These are phyloP conservation scores for Stegostoma tigrinum DNA, from an alignment of 2,113 vertebrate species.

Conservation along the genomic window DNA sequence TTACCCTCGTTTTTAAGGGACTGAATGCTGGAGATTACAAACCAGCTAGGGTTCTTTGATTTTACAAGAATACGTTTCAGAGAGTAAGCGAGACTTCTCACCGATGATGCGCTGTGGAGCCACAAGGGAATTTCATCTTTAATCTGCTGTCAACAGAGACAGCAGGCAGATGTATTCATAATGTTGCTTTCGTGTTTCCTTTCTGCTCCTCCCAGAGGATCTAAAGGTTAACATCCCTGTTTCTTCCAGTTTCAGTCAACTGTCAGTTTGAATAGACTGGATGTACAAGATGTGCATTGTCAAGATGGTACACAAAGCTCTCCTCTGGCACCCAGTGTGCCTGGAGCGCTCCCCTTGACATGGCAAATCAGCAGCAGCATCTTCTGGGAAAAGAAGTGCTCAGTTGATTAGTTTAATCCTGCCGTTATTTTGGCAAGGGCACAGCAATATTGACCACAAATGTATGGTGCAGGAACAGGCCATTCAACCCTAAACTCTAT, in stretches of 20 bases:
- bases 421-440: not conserved
- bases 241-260: not conserved
- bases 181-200: constrained; percentile 23
- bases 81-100: not conserved
- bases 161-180: constrained; percentile 4
- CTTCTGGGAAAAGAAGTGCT: not conserved
- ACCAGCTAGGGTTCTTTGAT: not conserved
- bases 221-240: not conserved
- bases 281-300: not conserved
- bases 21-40: not conserved
- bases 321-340: not conserved
- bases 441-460: no score
- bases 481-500: not conserved
- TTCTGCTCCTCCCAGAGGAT: not conserved
- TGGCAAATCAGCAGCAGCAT: not conserved
- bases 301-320: not conserved
- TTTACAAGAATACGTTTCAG: not conserved
- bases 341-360: not conserved
- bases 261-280: constrained; percentile 24
- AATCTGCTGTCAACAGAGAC: constrained; percentile 12
- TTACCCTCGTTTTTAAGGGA: not conserved
- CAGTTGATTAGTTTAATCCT: not conserved
- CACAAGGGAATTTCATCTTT: not conserved
- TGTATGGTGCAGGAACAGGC: not conserved
- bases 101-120: not conserved